Conservation (phyloP, 2,113 vertebrate species). For the Psettodes erumei region DNA sequence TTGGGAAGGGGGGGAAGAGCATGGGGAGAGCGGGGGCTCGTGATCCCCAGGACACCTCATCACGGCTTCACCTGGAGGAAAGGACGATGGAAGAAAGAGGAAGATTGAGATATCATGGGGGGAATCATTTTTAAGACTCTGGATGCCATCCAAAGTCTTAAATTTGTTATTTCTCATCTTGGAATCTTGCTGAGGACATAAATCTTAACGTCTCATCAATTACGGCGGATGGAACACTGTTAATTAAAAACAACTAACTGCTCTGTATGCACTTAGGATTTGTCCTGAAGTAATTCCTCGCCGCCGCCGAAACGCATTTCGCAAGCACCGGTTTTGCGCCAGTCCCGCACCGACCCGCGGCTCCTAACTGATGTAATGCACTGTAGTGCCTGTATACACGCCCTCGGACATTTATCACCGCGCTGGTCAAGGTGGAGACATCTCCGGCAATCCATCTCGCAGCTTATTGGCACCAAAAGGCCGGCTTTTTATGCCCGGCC, state of each 20-base stretch:
- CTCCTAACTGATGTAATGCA: constrained; percentile 69
- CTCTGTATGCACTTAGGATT: constrained; percentile 18
- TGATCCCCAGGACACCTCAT: constrained; percentile 18
- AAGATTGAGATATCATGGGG: constrained; percentile 4
- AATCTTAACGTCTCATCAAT: constrained; percentile 1
- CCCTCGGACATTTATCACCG: constrained; percentile 70
- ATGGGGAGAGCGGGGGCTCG: constrained; percentile 5
- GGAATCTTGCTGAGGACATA: neutral
- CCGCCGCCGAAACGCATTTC: constrained; percentile 42
- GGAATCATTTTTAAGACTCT: constrained; percentile 11
- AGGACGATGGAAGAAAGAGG: neutral
- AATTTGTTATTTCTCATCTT: neutral
- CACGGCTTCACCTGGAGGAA: constrained; percentile 20
- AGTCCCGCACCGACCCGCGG: constrained; percentile 49
- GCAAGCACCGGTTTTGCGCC: constrained; percentile 39
- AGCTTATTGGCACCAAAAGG: constrained; percentile 76
- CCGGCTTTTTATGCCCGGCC: constrained; percentile 73
- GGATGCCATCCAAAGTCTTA: neutral
- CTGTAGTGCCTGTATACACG: constrained; percentile 48
- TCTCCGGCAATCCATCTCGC: constrained; percentile 72
- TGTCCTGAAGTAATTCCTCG: constrained; percentile 28
- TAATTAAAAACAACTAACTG: constrained; percentile 12
- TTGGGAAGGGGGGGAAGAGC: constrained; percentile 59
- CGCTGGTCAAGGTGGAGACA: constrained; percentile 75
- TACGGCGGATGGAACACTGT: neutral